These are phyloP conservation scores for Caenorhabditis sp. DNA, from an alignment of 2,888 invertebrate genomes.

Conservation along the genomic window DNA sequence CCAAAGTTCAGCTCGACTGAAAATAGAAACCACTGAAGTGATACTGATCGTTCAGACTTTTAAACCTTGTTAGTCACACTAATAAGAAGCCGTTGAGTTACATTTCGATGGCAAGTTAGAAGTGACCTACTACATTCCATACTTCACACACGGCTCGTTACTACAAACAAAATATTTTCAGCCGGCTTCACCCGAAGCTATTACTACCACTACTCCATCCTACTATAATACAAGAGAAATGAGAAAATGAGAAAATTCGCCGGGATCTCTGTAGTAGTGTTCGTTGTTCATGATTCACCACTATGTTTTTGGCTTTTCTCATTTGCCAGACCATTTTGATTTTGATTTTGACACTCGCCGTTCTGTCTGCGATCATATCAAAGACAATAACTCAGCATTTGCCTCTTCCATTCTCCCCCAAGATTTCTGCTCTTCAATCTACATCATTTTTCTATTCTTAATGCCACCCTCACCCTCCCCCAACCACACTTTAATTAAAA, in stretches of 20 bases:
- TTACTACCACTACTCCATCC: not conserved
- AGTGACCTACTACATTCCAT: not conserved
- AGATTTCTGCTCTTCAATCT: conserved; percentile 38
- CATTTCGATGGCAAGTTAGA: too few species aligned
- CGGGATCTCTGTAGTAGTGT: conserved; percentile 14
- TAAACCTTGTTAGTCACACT: not conserved
- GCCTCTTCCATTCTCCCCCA: not conserved
- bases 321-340: not conserved
- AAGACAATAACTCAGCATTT: not conserved
- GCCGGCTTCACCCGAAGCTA: not conserved
- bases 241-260: not conserved
- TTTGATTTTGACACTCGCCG: conserved; percentile 13
- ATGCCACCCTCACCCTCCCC: conserved; percentile 29
- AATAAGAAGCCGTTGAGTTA: too few species aligned
- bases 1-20: not conserved
- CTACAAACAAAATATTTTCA: conserved; percentile 10
- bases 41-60: conserved; percentile 10
- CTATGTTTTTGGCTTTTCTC: not conserved
- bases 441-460: conserved; percentile 23
- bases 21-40: conserved; percentile 1
- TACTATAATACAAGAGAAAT: not conserved
- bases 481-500: conserved; percentile 6
- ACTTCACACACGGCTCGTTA: not conserved
- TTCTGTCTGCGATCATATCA: not conserved
- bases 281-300: conserved; percentile 3